Evolutionary conservation across 2,113 vertebrate genomes (phyloP).

Genomic region (Aldabrachelys gigantea): DNA sequence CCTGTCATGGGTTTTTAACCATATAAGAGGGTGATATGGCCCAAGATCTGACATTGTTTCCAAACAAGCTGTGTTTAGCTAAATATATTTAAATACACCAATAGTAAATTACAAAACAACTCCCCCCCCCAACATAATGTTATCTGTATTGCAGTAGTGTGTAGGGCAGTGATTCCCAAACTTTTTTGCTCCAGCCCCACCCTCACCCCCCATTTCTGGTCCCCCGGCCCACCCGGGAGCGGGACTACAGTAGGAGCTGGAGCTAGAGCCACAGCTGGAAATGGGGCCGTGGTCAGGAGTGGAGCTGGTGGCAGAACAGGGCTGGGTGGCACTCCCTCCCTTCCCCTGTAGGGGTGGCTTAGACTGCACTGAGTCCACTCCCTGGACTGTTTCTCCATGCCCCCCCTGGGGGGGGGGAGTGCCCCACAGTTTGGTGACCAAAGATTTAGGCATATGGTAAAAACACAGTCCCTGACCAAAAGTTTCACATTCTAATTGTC

Average conservation of each 20-base stretch:
- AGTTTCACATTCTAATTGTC: not conserved
- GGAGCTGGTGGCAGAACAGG: too few species aligned
- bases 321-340: too few species aligned
- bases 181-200: not conserved
- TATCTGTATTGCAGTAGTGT: not conserved
- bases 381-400: too few species aligned
- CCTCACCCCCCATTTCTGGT: too few species aligned
- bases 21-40: not conserved
- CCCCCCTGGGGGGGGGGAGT: too few species aligned
- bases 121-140: not conserved
- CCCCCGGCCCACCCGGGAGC: too few species aligned
- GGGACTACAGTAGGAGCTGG: too few species aligned
- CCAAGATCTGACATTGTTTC: not conserved
- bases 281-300: too few species aligned
- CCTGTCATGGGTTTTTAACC: not conserved
- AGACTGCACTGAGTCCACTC: too few species aligned
- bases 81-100: not conserved
- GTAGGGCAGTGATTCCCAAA: not conserved
- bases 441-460: not conserved
- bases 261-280: too few species aligned
- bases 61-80: not conserved
- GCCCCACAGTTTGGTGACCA: too few species aligned
- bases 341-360: too few species aligned
- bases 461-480: not conserved
- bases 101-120: not conserved